These are phyloP conservation scores for Heteronetta atricapilla DNA, from an alignment of 2,113 vertebrate genomes.

Conservation along the genomic window DNA sequence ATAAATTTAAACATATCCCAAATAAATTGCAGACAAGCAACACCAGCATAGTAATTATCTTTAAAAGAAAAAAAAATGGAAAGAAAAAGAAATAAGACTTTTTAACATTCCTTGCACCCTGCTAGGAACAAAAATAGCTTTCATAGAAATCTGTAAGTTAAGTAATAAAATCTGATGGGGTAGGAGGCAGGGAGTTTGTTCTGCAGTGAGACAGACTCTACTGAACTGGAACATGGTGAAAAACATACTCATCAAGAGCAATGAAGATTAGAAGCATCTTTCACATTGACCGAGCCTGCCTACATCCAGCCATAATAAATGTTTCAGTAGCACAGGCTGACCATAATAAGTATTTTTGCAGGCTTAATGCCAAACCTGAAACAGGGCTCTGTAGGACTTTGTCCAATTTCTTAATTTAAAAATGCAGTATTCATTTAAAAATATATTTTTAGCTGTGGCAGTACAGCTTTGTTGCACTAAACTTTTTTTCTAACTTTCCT, in stretches of 20 bases:
- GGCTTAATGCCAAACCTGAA: slow-evolving; percentile 63
- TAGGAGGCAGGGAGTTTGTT: not conserved
- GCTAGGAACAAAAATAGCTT: slow-evolving; percentile 65
- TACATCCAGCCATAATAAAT: slow-evolving; percentile 45
- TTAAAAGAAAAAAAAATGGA: not conserved
- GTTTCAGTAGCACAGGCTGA: slow-evolving; percentile 66
- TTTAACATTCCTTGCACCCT: slow-evolving; percentile 40
- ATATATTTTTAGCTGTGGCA: slow-evolving; percentile 57
- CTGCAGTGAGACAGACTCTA: not conserved
- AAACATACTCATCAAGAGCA: slow-evolving; percentile 49
- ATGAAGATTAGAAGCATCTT: slow-evolving; percentile 54
- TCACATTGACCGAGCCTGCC: slow-evolving; percentile 20
- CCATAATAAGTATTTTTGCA: slow-evolving; percentile 65
- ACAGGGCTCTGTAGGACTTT: slow-evolving; percentile 32
- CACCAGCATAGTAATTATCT: slow-evolving; percentile 56
- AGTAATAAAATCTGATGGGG: slow-evolving; percentile 44
- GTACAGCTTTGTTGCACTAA: slow-evolving; percentile 23
- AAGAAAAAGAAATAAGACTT: not conserved
- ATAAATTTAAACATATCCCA: slow-evolving; percentile 59
- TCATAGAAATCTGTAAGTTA: slow-evolving; percentile 50
- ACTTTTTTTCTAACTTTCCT: slow-evolving; percentile 23
- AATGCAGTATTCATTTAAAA: slow-evolving; percentile 53
- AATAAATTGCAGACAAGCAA: slow-evolving; percentile 59
- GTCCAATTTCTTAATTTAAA: slow-evolving; percentile 74
- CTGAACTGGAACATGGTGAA: slow-evolving; percentile 54